These are phyloP conservation scores for Diploptera punctata DNA, from an alignment of 2,888 invertebrate genomes.

Conservation along the genomic window DNA sequence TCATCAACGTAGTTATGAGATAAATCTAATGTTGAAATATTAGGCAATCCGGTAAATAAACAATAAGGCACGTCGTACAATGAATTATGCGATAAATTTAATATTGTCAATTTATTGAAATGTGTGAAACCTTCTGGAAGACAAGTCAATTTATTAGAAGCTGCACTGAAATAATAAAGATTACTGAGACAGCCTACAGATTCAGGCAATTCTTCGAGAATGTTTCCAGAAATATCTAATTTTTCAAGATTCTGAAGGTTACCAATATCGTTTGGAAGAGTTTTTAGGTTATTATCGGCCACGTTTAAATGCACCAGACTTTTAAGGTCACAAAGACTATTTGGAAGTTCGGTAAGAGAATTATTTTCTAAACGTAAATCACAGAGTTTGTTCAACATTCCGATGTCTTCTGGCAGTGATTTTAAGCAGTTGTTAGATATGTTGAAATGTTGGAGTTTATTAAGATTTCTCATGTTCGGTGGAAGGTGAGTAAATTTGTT, in stretches of 20 bases:
- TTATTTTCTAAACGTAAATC: neutral
- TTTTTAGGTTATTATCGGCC: neutral
- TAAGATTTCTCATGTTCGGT: neutral
- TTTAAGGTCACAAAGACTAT: neutral
- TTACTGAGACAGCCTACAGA: neutral
- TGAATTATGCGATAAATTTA: neutral
- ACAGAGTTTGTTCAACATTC: neutral
- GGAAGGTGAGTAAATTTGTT: neutral
- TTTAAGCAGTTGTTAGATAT: neutral
- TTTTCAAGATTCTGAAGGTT: neutral
- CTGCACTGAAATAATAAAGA: neutral
- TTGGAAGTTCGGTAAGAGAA: neutral
- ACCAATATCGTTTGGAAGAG: neutral
- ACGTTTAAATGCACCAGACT: neutral
- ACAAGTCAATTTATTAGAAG: neutral
- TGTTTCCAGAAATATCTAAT: slow-evolving; percentile 1
- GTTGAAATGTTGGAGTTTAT: neutral
- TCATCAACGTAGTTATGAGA: slow-evolving; percentile 8
- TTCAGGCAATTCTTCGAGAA: neutral
- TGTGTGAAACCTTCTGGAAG: neutral
- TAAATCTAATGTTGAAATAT: slow-evolving; percentile 12
- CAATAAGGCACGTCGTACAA: slow-evolving; percentile 5
- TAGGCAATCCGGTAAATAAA: neutral
- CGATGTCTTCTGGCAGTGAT: neutral
- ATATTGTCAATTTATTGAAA: neutral